A percentile compares a stretch with the other conserved stretches of the same genome.
Conservation (phyloP, 2,888 invertebrate species). For the Diaprepes abbreviatus region DNA sequence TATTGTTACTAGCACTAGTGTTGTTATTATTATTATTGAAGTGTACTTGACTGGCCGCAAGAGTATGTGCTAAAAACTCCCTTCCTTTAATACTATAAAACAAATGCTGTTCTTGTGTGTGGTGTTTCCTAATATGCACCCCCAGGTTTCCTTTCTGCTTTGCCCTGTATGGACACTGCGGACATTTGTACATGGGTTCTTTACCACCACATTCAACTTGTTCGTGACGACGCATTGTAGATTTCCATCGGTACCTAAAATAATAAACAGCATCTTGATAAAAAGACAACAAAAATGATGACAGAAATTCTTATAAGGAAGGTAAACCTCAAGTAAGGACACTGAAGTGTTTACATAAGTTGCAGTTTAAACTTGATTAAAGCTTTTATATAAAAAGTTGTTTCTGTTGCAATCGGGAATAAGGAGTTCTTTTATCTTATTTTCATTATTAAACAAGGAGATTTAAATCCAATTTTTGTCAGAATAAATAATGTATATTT, state of each 20-base stretch:
- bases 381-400: too few relatives aligned
- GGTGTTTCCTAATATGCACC: slow-evolving; percentile 71
- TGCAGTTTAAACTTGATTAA: too few relatives aligned
- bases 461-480: too few relatives aligned
- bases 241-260: slow-evolving; percentile 82
- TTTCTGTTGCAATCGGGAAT: too few relatives aligned
- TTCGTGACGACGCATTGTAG: slow-evolving; percentile 79
- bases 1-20: slow-evolving; percentile 21
- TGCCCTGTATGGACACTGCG: slow-evolving; percentile 84
- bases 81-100: slow-evolving; percentile 6
- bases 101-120: slow-evolving; percentile 23
- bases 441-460: too few relatives aligned
- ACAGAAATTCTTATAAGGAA: too few relatives aligned
- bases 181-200: slow-evolving; percentile 85
- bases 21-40: slow-evolving; percentile 37
- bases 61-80: slow-evolving; percentile 14
- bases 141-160: slow-evolving; percentile 87
- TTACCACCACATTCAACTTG: slow-evolving; percentile 88
- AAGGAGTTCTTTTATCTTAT: too few relatives aligned
- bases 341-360: too few relatives aligned
- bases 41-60: slow-evolving; percentile 9
- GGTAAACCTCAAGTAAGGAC: too few relatives aligned
- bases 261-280: too few relatives aligned
- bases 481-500: too few relatives aligned
- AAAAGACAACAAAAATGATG: too few relatives aligned